Evolutionary conservation across 2,888 invertebrate species (phyloP).

Genomic region (Caenorhabditis sp.): DNA sequence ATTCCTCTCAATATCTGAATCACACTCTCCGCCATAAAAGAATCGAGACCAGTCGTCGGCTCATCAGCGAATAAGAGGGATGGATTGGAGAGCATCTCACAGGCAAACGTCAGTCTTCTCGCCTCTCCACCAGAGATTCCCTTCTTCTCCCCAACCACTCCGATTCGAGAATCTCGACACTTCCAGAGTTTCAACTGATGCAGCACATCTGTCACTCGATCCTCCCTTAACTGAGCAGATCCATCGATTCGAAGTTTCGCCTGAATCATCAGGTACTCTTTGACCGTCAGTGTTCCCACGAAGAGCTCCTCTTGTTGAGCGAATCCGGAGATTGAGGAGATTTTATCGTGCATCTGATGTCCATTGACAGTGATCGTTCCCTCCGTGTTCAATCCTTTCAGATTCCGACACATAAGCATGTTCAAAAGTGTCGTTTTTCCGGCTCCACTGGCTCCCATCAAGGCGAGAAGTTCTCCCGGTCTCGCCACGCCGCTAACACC

Average conservation of each 20-base stretch:
- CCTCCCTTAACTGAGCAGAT: constrained; percentile 29
- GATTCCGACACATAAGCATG: constrained; percentile 86
- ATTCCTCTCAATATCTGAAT: constrained; percentile 87
- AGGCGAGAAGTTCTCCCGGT: constrained; percentile 58
- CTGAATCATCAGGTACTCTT: constrained; percentile 80
- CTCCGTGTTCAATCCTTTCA: constrained; percentile 77
- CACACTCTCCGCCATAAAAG: constrained; percentile 94
- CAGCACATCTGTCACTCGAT: constrained; percentile 85
- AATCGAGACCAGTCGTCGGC: constrained; percentile 92
- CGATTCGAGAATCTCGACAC: constrained; percentile 94
- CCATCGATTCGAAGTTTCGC: constrained; percentile 61
- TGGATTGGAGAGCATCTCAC: constrained; percentile 92
- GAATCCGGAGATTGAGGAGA: constrained; percentile 75
- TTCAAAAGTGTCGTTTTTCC: constrained; percentile 96
- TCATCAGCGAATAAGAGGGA: constrained; percentile 97
- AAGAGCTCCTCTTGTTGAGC: constrained; percentile 82
- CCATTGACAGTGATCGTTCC: constrained; percentile 80
- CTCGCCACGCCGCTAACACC: constrained; percentile 60
- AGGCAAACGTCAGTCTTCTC: constrained; percentile 89
- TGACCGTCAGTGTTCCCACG: constrained; percentile 78
- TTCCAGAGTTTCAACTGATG: constrained; percentile 91
- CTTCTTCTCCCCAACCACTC: constrained; percentile 89
- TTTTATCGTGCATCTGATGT: constrained; percentile 65
- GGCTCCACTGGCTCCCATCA: constrained; percentile 87
- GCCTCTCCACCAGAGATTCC: constrained; percentile 86